These are phyloP conservation scores for Enoplosus armatus DNA, from an alignment of 2,797 vertebrate species.

Conservation along the genomic window DNA sequence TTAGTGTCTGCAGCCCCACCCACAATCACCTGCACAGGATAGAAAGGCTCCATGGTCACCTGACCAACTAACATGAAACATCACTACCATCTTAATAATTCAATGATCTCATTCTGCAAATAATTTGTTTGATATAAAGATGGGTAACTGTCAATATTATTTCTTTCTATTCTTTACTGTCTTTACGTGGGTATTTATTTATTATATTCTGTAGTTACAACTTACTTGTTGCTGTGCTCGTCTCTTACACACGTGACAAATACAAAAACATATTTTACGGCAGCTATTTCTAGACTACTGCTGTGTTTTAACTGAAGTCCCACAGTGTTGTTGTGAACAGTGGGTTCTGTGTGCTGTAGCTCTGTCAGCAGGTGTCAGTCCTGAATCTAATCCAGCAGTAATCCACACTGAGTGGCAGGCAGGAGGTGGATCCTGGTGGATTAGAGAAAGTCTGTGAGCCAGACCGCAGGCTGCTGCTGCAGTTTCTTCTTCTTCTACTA, in stretches of 20 bases:
- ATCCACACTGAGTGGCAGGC: conserved; percentile 24
- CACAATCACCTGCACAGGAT: background rate
- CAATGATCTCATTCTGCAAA: background rate
- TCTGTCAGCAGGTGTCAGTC: conserved; percentile 7
- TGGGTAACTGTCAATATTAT: too few relatives aligned
- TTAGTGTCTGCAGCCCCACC: conserved; percentile 18
- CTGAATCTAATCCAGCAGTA: conserved; percentile 46
- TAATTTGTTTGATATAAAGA: background rate
- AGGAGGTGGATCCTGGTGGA: background rate
- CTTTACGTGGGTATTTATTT: background rate
- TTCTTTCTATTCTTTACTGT: too few relatives aligned
- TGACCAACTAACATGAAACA: background rate
- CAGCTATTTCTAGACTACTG: background rate
- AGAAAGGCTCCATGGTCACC: background rate
- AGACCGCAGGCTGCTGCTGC: background rate
- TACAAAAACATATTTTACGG: background rate
- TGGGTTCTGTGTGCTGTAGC: background rate
- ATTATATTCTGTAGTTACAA: background rate
- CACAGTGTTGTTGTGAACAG: background rate
- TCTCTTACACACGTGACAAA: background rate
- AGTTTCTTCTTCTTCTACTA: too few relatives aligned
- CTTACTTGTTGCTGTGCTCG: too few relatives aligned
- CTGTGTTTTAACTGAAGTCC: background rate
- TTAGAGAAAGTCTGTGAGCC: conserved; percentile 3
- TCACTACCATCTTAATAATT: background rate